Conservation (phyloP, 2,113 vertebrate genomes). For the Lontra canadensis region DNA sequence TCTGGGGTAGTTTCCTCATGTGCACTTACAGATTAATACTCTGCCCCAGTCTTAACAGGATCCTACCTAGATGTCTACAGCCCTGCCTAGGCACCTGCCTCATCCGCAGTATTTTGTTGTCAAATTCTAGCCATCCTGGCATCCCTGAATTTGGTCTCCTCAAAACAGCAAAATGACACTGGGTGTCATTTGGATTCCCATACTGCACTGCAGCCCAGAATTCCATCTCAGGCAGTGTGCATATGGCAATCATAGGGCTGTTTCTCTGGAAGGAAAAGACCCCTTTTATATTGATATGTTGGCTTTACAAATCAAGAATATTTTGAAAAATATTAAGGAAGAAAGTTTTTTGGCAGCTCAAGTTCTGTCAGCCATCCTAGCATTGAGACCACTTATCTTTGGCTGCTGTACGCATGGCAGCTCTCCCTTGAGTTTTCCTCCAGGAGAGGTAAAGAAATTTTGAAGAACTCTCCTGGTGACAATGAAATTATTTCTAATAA, state of each 20-base stretch:
- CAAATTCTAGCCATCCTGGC: not conserved
- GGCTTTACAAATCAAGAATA: not conserved
- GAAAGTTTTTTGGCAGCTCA: not conserved
- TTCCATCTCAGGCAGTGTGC: not conserved
- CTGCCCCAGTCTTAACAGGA: not conserved
- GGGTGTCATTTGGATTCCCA: not conserved
- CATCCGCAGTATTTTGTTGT: not conserved
- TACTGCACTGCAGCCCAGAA: not conserved
- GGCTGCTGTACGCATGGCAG: not conserved
- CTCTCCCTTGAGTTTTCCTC: not conserved
- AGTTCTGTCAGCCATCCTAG: not conserved
- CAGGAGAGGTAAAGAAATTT: not conserved
- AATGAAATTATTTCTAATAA: not conserved
- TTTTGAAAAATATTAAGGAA: slow-evolving; percentile 24
- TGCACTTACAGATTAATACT: not conserved
- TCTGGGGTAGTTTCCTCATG: not conserved
- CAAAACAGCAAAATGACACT: not conserved
- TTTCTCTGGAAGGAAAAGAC: not conserved
- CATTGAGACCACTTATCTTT: not conserved
- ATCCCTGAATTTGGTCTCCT: not conserved
- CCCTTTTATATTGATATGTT: not conserved
- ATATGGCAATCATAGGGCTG: not conserved
- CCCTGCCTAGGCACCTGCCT: not conserved
- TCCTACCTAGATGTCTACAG: not conserved
- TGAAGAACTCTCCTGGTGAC: not conserved